Conservation (phyloP, 2,888 invertebrate genomes). For the Crematogaster levior region DNA sequence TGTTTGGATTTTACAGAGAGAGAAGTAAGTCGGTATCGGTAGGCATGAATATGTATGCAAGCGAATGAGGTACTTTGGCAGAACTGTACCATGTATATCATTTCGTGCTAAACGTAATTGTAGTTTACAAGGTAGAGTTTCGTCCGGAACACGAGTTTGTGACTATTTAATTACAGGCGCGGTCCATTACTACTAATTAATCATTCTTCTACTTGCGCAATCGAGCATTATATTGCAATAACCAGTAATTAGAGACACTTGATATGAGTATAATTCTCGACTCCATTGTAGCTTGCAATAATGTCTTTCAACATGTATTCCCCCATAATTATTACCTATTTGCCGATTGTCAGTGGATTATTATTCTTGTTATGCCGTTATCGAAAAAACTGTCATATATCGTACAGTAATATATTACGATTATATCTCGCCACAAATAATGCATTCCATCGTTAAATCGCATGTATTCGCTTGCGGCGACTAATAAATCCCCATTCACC, state of each 20-base stretch:
- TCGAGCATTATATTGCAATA: slow-evolving; percentile 37
- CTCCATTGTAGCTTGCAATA: background rate
- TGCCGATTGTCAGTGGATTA: slow-evolving; percentile 4
- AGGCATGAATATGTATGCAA: slow-evolving; percentile 28
- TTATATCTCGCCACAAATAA: slow-evolving; percentile 20
- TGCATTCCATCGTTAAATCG: slow-evolving; percentile 16
- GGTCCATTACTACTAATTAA: slow-evolving; percentile 45
- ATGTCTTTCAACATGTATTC: slow-evolving; percentile 12
- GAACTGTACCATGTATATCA: background rate
- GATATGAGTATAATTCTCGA: slow-evolving; percentile 11
- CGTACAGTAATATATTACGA: slow-evolving; percentile 22
- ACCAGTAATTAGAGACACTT: slow-evolving; percentile 27
- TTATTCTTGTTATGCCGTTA: background rate
- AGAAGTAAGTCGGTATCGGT: background rate
- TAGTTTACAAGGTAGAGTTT: slow-evolving; percentile 37
- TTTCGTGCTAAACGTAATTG: slow-evolving; percentile 39
- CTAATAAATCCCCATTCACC: slow-evolving; percentile 45
- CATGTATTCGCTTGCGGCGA: slow-evolving; percentile 25
- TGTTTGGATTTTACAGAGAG: background rate
- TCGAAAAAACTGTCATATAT: slow-evolving; percentile 36
- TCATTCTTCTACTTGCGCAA: slow-evolving; percentile 20
- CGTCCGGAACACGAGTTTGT: slow-evolving; percentile 28
- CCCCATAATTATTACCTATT: background rate
- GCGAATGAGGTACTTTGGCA: slow-evolving; percentile 27
- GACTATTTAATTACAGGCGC: slow-evolving; percentile 37